A percentile compares a stretch with the other conserved stretches of the same genome.
Evolutionary conservation across 2,797 vertebrate genomes (phyloP).

Genomic region (Acanthurus lineatus): DNA sequence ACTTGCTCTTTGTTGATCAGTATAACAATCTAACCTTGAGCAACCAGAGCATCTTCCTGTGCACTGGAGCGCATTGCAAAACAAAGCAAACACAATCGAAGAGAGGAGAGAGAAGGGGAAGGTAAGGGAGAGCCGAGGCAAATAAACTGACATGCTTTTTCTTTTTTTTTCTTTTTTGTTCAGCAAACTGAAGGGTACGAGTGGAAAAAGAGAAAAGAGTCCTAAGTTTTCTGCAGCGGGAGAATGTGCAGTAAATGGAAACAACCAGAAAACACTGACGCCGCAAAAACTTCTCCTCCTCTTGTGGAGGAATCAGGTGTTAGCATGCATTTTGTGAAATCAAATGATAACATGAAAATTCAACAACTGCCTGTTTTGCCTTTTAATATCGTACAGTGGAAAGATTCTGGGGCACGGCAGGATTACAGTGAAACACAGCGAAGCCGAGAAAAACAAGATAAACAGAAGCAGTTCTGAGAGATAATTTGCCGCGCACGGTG

Average conservation of each 20-base stretch:
- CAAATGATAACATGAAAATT: slow-evolving; percentile 47
- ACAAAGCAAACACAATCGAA: slow-evolving; percentile 47
- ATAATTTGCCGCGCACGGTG: slow-evolving; percentile 8
- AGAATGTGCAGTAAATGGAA: slow-evolving; percentile 33
- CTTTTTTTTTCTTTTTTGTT: background rate
- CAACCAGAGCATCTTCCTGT: slow-evolving; percentile 43
- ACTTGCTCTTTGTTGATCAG: slow-evolving; percentile 58
- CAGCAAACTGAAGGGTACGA: slow-evolving; percentile 28
- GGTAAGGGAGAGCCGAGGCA: slow-evolving; percentile 13
- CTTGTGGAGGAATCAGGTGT: slow-evolving; percentile 15
- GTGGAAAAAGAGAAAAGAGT: slow-evolving; percentile 15
- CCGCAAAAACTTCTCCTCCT: slow-evolving; percentile 7
- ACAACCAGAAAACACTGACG: slow-evolving; percentile 16
- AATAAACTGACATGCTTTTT: slow-evolving; percentile 18
- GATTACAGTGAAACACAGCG: slow-evolving; percentile 23
- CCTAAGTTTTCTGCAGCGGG: slow-evolving; percentile 14
- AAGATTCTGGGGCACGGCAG: slow-evolving; percentile 23
- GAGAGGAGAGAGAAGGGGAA: background rate
- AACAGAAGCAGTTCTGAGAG: slow-evolving; percentile 29
- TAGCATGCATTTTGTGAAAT: slow-evolving; percentile 34
- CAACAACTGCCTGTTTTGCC: slow-evolving; percentile 27
- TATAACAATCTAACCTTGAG: slow-evolving; percentile 58
- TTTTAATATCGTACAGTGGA: slow-evolving; percentile 22
- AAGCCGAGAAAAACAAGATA: slow-evolving; percentile 31
- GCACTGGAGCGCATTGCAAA: slow-evolving; percentile 37